Evolutionary conservation across 2,888 invertebrate genomes (phyloP), one percentile per base, ranked within the genome.

Genomic region (Diadegma fenestrale): DNA sequence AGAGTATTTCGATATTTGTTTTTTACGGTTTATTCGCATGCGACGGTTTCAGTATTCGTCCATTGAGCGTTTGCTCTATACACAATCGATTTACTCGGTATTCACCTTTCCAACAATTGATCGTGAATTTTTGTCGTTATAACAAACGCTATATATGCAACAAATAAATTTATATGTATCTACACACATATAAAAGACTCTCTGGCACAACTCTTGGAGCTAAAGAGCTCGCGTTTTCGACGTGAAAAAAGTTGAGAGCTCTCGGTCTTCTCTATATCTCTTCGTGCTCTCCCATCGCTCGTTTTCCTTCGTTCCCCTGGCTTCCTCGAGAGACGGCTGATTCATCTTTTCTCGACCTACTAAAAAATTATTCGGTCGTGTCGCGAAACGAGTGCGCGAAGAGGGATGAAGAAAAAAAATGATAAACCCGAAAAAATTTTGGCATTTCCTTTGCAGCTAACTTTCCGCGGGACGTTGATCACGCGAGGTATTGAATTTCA

Each of bases 341-440:
- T 75, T 43, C 61, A 63, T 75, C 77, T 82, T 80, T 85, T 84
- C 82, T 81, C 84, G 84, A 78, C 69, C 54, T 77, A 86, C 85
- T 73, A 83, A 85, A 58, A 58, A 86, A 77, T 86, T 85, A 85
- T 82, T 80, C 76, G 79, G 77, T 83, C 73, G 68, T 58, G 61
- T 12, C 78, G 75, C 66, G 76, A 68, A 19, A 43, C 4, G 66
- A 79, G 61, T 7, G 41, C 51, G 26, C 17, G 71, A 37, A 77
- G 41, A 41, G 33, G 58, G 76, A 72, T 54, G 37, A 71, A 37
- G 7, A 26, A 69, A 48, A 30, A 19, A 72, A 4, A 30, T 71
- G 51, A 58, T 58, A 26, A 58, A 14, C 33, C 5, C 63, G 33
- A 63, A 63, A 63, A 6, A 33, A n/a, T 63, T 30, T 37, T n/a